Base-by-base conservation (phyloP, 2,888 invertebrate species). In the Halictus ligatus region DNA sequence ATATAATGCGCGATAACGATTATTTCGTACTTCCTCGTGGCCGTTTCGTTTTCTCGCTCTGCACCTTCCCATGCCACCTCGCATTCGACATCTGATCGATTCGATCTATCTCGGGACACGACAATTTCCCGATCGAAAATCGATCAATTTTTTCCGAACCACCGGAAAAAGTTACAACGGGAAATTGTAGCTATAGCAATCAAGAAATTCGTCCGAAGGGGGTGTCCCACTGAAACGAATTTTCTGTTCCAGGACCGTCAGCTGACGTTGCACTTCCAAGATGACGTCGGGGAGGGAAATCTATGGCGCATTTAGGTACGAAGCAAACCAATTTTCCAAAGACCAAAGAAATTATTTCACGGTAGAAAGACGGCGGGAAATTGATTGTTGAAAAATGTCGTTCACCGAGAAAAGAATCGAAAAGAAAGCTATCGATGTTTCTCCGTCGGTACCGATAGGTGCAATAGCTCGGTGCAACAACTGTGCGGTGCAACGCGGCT, bases 271-370 rank as follows among this genome's bases (percentile, higher is more conserved):
- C 93, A 81, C 92, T 93, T 71, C 69, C 86, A 93, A 93, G 83
- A 93, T 93, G 93, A 93, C 92, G 83, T 93, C 94, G 73, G 93
- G 93, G 78, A 90, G 92, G 78, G 93, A 93, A 88, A 93, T 93
- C 80, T 93, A 94, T 87, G 93, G 92, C 72, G 92, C 92, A 71
- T 93, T 94, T 89, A 93, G 93, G 93, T 93, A 81, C 86, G 83
- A 18, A 25, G 40, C 58, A 15, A 15, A 6, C 1, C 8, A 43
- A 77, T 43, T 40, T 75, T n/a, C n/a, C n/a, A n/a, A n/a, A n/a
- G n/a, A n/a, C n/a, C n/a, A n/a, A n/a, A n/a, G n/a, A 21, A 21
- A 69, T 21, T 10, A 10, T 40, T 69, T 69, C 12, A 40, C 40
- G 64, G 35, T 35, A 6, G 29, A 29, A 64, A 29, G 18, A 18